Evolutionary conservation across 2,113 vertebrate species (phyloP).

Genomic region (Sterrhoptilus dennistouni): DNA sequence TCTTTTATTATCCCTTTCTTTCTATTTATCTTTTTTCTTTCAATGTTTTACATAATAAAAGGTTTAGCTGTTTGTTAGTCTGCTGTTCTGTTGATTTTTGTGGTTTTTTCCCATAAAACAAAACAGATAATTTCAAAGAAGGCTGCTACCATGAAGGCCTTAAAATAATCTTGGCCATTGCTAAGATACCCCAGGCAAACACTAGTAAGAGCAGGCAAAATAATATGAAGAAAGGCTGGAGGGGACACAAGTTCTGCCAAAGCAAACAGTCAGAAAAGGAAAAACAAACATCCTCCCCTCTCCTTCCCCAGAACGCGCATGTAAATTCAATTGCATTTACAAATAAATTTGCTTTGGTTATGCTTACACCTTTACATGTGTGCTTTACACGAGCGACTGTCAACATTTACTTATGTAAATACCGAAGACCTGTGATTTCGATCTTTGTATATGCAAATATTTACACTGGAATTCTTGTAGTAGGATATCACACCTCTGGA

Average conservation of each 20-base stretch:
- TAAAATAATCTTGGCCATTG: background rate
- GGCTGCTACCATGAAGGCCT: background rate
- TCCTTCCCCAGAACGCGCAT: background rate
- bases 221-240: slow-evolving; percentile 8
- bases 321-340: slow-evolving; percentile 46
- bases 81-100: background rate
- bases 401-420: slow-evolving; percentile 66
- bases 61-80: background rate
- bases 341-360: slow-evolving; percentile 52
- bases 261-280: slow-evolving; percentile 21
- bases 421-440: slow-evolving; percentile 27
- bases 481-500: slow-evolving; percentile 46
- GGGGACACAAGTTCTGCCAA: slow-evolving; percentile 30
- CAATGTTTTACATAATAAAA: slow-evolving; percentile 18
- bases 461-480: slow-evolving; percentile 28
- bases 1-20: background rate
- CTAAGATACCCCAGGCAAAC: background rate
- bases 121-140: background rate
- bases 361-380: slow-evolving; percentile 51
- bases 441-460: slow-evolving; percentile 61
- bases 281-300: slow-evolving; percentile 32
- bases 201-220: background rate
- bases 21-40: background rate
- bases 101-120: background rate
- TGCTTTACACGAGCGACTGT: slow-evolving; percentile 39